Percentiles rank a stretch among this genome's conserved stretches.
Evolutionary conservation across 2,888 invertebrate genomes (phyloP).

Genomic region (Phlogophora meticulosa): DNA sequence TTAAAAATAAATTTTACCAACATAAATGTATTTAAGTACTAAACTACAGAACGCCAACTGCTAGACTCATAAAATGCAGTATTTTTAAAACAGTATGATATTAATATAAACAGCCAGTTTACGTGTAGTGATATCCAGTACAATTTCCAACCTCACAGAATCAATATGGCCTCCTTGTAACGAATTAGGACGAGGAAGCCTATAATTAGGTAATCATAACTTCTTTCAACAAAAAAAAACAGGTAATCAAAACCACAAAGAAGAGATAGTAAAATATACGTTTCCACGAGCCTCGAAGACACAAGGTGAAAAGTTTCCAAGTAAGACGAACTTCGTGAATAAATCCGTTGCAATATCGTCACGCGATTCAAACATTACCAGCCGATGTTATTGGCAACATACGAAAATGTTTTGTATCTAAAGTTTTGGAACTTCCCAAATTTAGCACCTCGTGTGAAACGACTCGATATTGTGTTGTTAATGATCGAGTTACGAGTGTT

Average conservation of each 20-base stretch:
- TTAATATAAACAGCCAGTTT: no score
- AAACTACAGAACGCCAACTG: no score
- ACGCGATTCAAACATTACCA: conserved; percentile 65
- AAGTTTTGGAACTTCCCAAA: conserved; percentile 45
- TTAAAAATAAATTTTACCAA: no score
- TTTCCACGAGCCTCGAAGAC: conserved; percentile 37
- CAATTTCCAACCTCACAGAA: background rate
- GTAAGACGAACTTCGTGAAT: conserved; percentile 48
- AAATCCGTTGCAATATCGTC: conserved; percentile 47
- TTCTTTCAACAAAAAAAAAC: conserved; percentile 10
- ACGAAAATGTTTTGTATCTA: conserved; percentile 54
- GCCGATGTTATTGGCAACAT: conserved; percentile 50
- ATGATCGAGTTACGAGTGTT: conserved; percentile 31
- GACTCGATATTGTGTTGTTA: conserved; percentile 38
- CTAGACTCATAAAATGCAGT: no score
- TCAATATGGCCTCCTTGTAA: background rate
- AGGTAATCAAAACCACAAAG: conserved; percentile 30
- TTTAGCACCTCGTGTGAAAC: conserved; percentile 47
- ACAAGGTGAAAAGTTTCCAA: conserved; percentile 59
- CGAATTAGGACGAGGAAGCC: no score
- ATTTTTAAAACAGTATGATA: no score
- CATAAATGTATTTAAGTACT: no score
- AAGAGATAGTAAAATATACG: conserved; percentile 49
- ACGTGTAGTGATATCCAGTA: no score
- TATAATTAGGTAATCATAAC: conserved; percentile 22